phyloP scores from a whole-genome alignment of 2,113 vertebrate genomes.

The Myotis lucifugus region DNA sequence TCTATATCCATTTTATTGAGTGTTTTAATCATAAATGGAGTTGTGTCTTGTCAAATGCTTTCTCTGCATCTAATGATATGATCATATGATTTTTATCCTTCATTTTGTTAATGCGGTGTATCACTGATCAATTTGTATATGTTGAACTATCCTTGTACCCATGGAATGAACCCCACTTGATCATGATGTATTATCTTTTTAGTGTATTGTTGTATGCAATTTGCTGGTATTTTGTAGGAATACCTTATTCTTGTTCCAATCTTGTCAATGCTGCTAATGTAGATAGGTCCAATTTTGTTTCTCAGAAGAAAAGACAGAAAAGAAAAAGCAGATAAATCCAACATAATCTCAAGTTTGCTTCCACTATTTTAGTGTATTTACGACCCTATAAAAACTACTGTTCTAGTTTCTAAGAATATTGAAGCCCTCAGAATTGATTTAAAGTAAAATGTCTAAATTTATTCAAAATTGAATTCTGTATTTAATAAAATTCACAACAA shows the following conservation, averaged over 20 bases:
- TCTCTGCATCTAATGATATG: background rate
- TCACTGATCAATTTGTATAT: background rate
- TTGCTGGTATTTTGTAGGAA: background rate
- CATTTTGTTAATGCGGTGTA: background rate
- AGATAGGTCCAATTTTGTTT: constrained; percentile 3
- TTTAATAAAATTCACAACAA: background rate
- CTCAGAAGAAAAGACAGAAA: background rate
- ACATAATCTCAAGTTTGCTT: background rate
- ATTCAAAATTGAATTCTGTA: background rate
- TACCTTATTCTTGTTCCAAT: background rate
- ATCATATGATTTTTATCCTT: background rate
- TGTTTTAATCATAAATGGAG: background rate
- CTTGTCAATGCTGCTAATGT: background rate
- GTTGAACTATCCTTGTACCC: background rate
- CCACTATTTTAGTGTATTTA: background rate
- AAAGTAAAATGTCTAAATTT: constrained; percentile 8
- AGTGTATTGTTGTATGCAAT: background rate
- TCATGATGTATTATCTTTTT: background rate
- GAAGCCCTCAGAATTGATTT: background rate
- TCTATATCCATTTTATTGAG: background rate
- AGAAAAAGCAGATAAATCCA: background rate
- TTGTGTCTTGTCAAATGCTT: background rate
- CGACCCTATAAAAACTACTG: background rate
- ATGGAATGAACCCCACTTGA: background rate
- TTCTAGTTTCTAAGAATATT: constrained; percentile 12